phyloP scores from a whole-genome alignment of 2,113 vertebrate genomes.

The Tilapia sparmanii region DNA sequence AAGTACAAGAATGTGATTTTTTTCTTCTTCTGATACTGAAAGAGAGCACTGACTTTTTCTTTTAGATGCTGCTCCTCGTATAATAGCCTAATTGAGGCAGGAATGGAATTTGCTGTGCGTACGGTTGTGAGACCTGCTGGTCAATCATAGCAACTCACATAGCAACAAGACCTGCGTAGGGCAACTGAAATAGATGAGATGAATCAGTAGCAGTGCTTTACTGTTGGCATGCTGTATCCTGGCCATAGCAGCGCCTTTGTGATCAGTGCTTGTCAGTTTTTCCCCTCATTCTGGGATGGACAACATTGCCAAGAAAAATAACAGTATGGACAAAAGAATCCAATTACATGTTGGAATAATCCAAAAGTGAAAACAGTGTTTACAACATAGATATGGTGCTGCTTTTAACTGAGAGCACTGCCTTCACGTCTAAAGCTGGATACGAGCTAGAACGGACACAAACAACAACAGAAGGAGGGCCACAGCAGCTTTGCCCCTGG shows the following conservation, averaged over 20 bases:
- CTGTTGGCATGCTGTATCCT: conserved; percentile 8
- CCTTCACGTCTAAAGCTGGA: not conserved
- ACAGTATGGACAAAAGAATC: conserved; percentile 2
- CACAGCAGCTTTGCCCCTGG: conserved; percentile 12
- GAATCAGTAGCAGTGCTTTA: conserved; percentile 36
- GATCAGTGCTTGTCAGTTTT: conserved; percentile 26
- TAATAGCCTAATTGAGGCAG: conserved; percentile 12
- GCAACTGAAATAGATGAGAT: conserved; percentile 40
- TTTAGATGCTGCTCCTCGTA: not conserved
- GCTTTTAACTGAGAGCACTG: not conserved
- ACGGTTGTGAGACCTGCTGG: conserved; percentile 15
- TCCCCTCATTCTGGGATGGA: not conserved
- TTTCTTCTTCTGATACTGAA: not conserved
- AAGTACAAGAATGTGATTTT: conserved; percentile 10
- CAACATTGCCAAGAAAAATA: conserved; percentile 17
- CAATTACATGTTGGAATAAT: conserved; percentile 21
- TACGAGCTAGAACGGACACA: not conserved
- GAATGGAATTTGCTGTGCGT: not conserved
- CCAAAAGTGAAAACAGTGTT: conserved; percentile 3
- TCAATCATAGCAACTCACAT: conserved; percentile 59
- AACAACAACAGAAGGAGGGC: conserved; percentile 1
- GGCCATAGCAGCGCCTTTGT: conserved; percentile 3
- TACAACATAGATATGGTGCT: not conserved
- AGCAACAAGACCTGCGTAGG: conserved; percentile 56
- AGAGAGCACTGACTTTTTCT: not conserved